These are phyloP conservation scores for Heptranchias perlo DNA, from an alignment of 2,113 vertebrate species.

Conservation along the genomic window DNA sequence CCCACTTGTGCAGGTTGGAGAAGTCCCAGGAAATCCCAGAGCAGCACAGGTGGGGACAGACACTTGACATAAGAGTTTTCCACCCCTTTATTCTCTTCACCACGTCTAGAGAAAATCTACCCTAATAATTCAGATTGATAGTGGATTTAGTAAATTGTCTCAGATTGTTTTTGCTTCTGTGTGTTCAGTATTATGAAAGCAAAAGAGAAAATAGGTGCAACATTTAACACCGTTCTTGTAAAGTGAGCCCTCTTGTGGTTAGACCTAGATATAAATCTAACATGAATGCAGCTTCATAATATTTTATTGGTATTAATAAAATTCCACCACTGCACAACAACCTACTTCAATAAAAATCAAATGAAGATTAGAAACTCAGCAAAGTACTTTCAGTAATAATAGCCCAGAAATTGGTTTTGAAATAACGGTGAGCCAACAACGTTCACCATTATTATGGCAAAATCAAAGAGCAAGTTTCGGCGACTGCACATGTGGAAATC, in stretches of 20 bases:
- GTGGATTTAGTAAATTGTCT: background rate
- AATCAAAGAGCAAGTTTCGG: too few species aligned
- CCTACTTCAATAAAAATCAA: background rate
- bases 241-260: background rate
- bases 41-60: background rate
- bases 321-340: background rate
- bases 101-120: background rate
- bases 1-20: background rate
- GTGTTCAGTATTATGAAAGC: background rate
- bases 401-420: too few species aligned
- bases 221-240: background rate
- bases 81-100: background rate
- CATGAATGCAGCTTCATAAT: background rate
- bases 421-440: too few species aligned
- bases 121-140: background rate
- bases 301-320: background rate
- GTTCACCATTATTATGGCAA: too few species aligned
- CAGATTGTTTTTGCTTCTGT: background rate
- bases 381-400: background rate
- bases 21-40: background rate
- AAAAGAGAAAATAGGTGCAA: background rate
- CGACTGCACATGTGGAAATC: too few species aligned
- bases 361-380: background rate
- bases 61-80: background rate
- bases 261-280: background rate